These are phyloP conservation scores for Anser cygnoides DNA, from an alignment of 2,113 vertebrate species.

Conservation along the genomic window DNA sequence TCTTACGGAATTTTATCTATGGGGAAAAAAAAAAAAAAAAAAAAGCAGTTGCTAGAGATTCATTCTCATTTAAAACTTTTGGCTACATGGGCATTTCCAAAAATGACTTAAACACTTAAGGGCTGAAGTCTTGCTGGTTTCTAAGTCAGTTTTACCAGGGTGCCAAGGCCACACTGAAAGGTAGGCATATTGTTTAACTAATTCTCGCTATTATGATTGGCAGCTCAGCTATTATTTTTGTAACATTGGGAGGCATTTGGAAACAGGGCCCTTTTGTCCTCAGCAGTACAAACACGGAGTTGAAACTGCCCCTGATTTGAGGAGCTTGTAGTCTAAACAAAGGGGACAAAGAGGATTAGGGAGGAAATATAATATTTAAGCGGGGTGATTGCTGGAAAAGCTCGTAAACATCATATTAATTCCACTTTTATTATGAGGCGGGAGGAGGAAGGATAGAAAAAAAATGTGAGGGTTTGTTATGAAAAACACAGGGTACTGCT, in stretches of 20 bases:
- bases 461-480: background rate
- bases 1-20: background rate
- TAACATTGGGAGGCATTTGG: background rate
- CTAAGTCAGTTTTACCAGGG: background rate
- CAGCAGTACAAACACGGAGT: background rate
- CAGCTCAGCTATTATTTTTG: background rate
- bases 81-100: background rate
- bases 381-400: background rate
- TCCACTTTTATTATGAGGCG: background rate
- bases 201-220: background rate
- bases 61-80: background rate
- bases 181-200: background rate
- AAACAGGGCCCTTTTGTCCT: background rate
- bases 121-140: background rate
- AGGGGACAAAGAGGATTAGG: background rate
- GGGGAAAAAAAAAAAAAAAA: background rate
- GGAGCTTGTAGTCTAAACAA: slow-evolving; percentile 39
- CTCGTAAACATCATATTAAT: slow-evolving; percentile 28
- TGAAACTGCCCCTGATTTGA: background rate
- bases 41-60: background rate
- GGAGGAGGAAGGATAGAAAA: background rate
- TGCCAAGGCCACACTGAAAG: background rate
- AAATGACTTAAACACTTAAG: background rate
- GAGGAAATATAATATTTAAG: slow-evolving; percentile 31
- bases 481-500: background rate